phyloP scores from a whole-genome alignment of 2,113 vertebrate species.

The Cathartes aura region DNA sequence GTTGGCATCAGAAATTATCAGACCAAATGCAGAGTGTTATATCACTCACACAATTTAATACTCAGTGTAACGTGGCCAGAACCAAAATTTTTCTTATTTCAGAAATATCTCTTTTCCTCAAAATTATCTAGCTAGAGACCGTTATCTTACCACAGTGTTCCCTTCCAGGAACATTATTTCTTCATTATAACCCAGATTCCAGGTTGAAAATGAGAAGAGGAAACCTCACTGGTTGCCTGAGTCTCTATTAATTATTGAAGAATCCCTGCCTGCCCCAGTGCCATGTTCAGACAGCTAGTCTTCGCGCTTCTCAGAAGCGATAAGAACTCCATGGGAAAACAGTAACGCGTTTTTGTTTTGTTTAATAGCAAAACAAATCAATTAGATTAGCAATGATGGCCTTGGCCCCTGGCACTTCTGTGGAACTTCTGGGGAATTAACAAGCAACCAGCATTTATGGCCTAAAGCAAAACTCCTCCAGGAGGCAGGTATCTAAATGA shows the following conservation, averaged over 20 bases:
- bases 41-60: background rate
- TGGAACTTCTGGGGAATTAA: conserved; percentile 52
- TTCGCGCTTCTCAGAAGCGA: background rate
- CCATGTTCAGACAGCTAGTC: background rate
- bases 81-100: background rate
- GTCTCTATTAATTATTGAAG: background rate
- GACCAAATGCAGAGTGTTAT: background rate
- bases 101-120: background rate
- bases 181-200: background rate
- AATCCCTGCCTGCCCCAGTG: background rate
- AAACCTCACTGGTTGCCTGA: background rate
- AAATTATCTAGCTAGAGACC: background rate
- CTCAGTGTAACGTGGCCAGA: background rate
- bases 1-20: background rate
- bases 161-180: background rate
- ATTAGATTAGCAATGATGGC: conserved; percentile 35
- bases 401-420: conserved; percentile 6
- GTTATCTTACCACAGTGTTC: background rate
- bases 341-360: background rate
- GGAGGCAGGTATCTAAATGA: background rate
- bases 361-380: conserved; percentile 60
- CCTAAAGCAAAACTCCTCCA: conserved; percentile 43
- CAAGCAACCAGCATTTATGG: background rate
- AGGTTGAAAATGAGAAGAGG: background rate
- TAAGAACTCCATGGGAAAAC: background rate